Base-by-base conservation (phyloP, 2,888 invertebrate species). In the Petrolisthes cinctipes region DNA sequence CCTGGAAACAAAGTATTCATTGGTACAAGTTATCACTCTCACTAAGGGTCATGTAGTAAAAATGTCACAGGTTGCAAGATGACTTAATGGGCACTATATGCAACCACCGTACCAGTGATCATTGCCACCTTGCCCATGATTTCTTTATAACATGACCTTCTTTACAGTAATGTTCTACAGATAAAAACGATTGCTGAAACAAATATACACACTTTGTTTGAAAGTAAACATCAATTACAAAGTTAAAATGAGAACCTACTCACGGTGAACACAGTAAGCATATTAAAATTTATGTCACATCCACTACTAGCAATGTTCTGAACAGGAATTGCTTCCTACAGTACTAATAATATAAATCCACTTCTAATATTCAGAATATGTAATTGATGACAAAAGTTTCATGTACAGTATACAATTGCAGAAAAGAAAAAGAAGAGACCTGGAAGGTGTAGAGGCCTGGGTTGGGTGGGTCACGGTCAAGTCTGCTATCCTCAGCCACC, bases 401-500 rank as follows among this genome's bases (percentile, higher is more conserved):
- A 37, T 37, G 37, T 37, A 37, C 37, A 37, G 37, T 37, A 37
- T 37, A 37, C 37, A 37, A 37, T 37, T 37, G 2, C 37, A 37
- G 37, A 37, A 37, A 37, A 37, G 37, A 37, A 37, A 37, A 37
- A 37, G 37, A 37, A 61, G 89, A 92, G 92, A 95, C 95, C 94
- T 97, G 97, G 92, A 97, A 97, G 92, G 96, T 95, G 92, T 96
- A 97, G 92, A 95, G 95, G 53, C 96, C 96, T 0, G 96, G 95
- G 92, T 96, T 97, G 0, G 97, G 97, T 0, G 96, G 96, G 93
- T 97, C 97, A 61, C 97, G 94, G 92, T 97, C 97, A 76, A 98
- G 93, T 9, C 5, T 14, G 92, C 95, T 95, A 91, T 97, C 96
- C 92, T 97, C 96, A 92, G 96, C 96, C 0, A 97, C 97, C 17